A percentile compares a stretch with the other conserved stretches of the same genome.
These are phyloP conservation scores for Himalopsyche kuldschensis DNA, from an alignment of 2,888 invertebrate genomes.

Conservation along the genomic window DNA sequence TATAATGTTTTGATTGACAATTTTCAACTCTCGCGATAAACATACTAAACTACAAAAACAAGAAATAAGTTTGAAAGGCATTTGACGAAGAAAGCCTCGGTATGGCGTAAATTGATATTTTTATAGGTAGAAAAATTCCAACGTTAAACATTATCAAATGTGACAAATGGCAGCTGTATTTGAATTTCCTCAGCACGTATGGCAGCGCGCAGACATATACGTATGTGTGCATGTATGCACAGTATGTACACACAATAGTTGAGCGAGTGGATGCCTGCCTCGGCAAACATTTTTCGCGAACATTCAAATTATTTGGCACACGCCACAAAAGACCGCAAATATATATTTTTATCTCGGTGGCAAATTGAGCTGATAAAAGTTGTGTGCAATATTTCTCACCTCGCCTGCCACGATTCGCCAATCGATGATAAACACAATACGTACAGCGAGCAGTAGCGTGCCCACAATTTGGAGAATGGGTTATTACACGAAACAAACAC, in stretches of 20 bases:
- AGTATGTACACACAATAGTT: neutral
- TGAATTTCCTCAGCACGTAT: neutral
- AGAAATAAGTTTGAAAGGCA: neutral
- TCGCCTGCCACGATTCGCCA: neutral
- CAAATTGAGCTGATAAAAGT: neutral
- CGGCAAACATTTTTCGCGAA: neutral
- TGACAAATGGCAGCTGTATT: conserved; percentile 2
- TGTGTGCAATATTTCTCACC: neutral
- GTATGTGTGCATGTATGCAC: neutral
- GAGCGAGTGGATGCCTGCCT: neutral
- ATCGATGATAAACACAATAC: neutral
- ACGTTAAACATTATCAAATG: neutral
- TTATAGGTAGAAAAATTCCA: neutral
- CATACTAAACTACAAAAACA: too few relatives aligned
- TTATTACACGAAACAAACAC: too few relatives aligned
- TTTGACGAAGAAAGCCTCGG: neutral
- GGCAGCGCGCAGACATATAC: neutral
- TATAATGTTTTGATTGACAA: too few relatives aligned
- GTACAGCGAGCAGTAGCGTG: too few relatives aligned
- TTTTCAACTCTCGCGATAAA: too few relatives aligned
- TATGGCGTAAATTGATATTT: neutral
- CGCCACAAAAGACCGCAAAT: neutral
- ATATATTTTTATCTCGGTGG: neutral
- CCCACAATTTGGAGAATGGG: too few relatives aligned
- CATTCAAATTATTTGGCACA: neutral